phyloP scores from a whole-genome alignment of 2,113 vertebrate species.

The Phalacrocorax brasilianus region DNA sequence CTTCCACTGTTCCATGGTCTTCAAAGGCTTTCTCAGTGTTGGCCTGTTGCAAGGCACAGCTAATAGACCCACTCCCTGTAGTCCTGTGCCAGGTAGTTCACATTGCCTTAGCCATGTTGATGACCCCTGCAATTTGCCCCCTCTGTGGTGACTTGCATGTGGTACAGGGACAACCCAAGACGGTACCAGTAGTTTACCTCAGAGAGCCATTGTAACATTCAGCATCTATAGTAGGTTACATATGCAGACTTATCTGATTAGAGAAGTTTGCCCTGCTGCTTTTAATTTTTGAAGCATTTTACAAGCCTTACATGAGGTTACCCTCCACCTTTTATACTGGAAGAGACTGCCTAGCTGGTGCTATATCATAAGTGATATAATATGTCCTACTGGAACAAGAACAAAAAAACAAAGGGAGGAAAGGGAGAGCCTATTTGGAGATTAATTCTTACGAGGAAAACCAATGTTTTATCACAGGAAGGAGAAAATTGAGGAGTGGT shows the following conservation, averaged over 20 bases:
- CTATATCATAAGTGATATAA: not conserved
- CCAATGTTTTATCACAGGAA: not conserved
- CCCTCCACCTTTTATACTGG: not conserved
- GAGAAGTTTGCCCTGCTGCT: not conserved
- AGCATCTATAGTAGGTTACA: not conserved
- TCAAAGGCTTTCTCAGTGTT: not conserved
- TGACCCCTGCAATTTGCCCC: not conserved
- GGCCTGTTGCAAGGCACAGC: not conserved
- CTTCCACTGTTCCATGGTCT: rapidly evolving
- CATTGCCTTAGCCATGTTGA: not conserved
- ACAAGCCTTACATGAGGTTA: not conserved
- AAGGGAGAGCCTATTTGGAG: not conserved
- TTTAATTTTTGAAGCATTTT: not conserved
- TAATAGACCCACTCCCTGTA: too few species aligned
- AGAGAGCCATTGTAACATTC: rapidly evolving
- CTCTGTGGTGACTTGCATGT: not conserved
- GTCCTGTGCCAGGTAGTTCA: not conserved
- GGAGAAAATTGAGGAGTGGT: not conserved
- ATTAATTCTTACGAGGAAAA: not conserved
- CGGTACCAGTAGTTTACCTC: not conserved
- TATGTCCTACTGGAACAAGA: not conserved
- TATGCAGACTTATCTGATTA: not conserved
- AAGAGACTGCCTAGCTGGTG: not conserved
- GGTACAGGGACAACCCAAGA: not conserved
- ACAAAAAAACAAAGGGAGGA: not conserved